Evolutionary conservation across 2,888 invertebrate genomes (phyloP).

Genomic region (Erebia aethiops): DNA sequence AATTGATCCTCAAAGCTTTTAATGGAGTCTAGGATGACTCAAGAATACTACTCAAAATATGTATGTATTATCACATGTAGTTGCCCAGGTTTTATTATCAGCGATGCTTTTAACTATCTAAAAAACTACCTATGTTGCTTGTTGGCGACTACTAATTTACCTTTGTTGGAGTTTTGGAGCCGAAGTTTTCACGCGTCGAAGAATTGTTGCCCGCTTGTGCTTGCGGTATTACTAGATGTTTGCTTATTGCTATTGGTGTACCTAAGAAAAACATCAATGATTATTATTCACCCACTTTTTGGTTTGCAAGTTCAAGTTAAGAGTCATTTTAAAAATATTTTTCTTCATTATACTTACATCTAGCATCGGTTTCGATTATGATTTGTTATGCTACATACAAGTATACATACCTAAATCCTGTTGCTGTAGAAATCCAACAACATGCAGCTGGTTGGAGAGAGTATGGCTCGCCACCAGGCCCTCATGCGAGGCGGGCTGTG

Average conservation of each 20-base stretch:
- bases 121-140: too few relatives aligned
- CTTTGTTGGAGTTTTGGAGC: conserved; percentile 72
- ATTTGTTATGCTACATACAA: neutral
- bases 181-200: conserved; percentile 71
- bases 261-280: conserved; percentile 64
- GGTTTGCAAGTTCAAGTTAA: too few relatives aligned
- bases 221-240: conserved; percentile 94
- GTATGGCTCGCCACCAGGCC: conserved; percentile 78
- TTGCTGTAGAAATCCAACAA: conserved; percentile 94
- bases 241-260: conserved; percentile 94
- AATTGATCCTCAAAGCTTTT: too few relatives aligned
- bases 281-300: too few relatives aligned
- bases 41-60: too few relatives aligned
- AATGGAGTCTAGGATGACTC: too few relatives aligned
- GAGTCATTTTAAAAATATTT: too few relatives aligned
- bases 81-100: too few relatives aligned
- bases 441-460: conserved; percentile 89
- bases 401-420: conserved; percentile 86
- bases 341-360: too few relatives aligned
- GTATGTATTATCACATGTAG: too few relatives aligned
- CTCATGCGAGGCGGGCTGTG: conserved; percentile 85
- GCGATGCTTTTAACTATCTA: too few relatives aligned
- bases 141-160: conserved; percentile 41
- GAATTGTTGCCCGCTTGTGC: conserved; percentile 70
- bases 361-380: too few relatives aligned